Conservation (phyloP, 1,140 invertebrate species). For the Atopsyche davidsoni region DNA sequence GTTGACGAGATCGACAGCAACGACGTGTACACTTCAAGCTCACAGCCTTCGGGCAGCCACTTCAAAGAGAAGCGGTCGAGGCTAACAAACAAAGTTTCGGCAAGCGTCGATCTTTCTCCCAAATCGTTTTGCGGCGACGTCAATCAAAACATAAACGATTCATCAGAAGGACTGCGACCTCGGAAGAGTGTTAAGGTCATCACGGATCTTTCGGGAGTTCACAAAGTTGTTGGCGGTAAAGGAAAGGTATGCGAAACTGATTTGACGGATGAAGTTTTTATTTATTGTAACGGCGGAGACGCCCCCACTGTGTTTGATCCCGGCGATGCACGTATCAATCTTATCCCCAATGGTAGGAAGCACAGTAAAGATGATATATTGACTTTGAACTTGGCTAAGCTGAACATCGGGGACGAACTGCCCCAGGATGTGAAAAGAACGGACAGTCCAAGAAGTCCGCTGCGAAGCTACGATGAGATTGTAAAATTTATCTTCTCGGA, state of each 20-base stretch:
- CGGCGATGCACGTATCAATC: not conserved
- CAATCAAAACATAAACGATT: constrained; percentile 34
- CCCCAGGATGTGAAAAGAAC: not conserved
- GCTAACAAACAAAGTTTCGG: constrained; percentile 27
- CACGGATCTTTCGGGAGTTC: constrained; percentile 41
- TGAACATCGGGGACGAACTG: constrained; percentile 30
- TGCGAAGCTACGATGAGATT: constrained; percentile 57
- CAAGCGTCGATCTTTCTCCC: constrained; percentile 18
- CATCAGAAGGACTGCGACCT: constrained; percentile 37
- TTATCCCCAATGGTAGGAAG: no score
- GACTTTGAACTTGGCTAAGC: constrained; percentile 17
- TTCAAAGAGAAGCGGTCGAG: constrained; percentile 23
- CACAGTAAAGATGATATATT: constrained; percentile 28
- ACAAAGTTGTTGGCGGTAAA: constrained; percentile 31
- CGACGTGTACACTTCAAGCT: constrained; percentile 23
- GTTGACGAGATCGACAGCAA: constrained; percentile 26
- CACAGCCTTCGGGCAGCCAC: constrained; percentile 11
- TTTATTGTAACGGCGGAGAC: constrained; percentile 37
- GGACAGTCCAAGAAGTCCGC: constrained; percentile 34
- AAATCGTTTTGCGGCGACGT: constrained; percentile 33
- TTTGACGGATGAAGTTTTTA: constrained; percentile 30
- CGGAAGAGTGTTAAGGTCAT: constrained; percentile 52
- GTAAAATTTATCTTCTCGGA: constrained; percentile 66
- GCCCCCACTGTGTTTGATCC: constrained; percentile 30
- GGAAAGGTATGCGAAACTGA: constrained; percentile 32